Evolutionary conservation across 1,140 invertebrate genomes (phyloP).

Genomic region (Andrena cerasifolii): DNA sequence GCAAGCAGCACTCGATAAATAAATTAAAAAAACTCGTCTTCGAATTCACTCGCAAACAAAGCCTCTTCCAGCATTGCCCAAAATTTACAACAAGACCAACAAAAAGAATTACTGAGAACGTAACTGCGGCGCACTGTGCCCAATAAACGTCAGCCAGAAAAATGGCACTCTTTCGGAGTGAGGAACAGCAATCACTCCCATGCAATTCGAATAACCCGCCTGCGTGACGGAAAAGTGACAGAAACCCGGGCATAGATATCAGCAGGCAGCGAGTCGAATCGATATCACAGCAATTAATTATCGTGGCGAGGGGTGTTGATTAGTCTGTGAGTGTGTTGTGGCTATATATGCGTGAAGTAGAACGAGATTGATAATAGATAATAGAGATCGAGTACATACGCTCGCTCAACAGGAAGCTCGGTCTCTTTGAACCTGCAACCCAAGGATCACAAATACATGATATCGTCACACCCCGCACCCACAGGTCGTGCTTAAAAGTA

Average conservation of each 20-base stretch:
- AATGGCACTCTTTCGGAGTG: not conserved
- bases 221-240: not conserved
- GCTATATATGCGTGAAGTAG: conserved; percentile 41
- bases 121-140: not conserved
- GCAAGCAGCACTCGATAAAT: not conserved
- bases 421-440: conserved; percentile 94
- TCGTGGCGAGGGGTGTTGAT: conserved; percentile 32
- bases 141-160: not conserved
- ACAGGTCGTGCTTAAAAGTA: conserved; percentile 62
- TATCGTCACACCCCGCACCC: conserved; percentile 73
- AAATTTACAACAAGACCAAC: not conserved
- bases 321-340: conserved; percentile 47
- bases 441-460: conserved; percentile 78
- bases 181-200: not conserved
- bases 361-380: conserved; percentile 72
- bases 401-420: conserved; percentile 92
- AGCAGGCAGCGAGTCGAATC: conserved; percentile 25
- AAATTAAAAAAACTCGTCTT: not conserved
- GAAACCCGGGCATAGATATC: not conserved
- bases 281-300: conserved; percentile 36
- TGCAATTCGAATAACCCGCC: not conserved
- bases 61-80: not conserved
- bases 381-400: conserved; percentile 88
- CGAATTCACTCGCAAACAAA: not conserved
- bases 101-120: not conserved